Evolutionary conservation across 2,888 invertebrate species (phyloP).

Genomic region (Drosophila gaucha): DNA sequence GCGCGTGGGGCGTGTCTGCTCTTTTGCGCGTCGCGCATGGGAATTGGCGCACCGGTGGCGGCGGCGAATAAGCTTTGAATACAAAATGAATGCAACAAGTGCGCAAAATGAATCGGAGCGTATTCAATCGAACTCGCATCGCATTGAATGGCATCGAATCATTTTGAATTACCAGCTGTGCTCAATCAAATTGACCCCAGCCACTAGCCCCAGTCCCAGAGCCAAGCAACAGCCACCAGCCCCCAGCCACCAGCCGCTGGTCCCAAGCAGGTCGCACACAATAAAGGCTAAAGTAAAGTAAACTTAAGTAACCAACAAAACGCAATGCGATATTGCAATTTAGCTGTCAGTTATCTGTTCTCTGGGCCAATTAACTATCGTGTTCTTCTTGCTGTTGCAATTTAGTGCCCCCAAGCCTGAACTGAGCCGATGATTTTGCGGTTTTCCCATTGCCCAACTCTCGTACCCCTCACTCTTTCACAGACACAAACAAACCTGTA

Average conservation of each 20-base stretch:
- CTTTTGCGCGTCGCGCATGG: conserved; percentile 38
- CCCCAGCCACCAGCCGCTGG: conserved; percentile 7
- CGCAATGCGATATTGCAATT: conserved; percentile 79
- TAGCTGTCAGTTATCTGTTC: conserved; percentile 77
- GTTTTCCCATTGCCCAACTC: conserved; percentile 56
- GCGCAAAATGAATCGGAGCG: conserved; percentile 42
- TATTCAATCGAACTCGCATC: conserved; percentile 41
- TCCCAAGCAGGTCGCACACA: conserved; percentile 32
- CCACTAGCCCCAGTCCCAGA: conserved; percentile 7
- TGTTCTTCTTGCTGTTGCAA: conserved; percentile 65
- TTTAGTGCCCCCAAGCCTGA: conserved; percentile 68
- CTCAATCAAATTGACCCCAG: conserved; percentile 52
- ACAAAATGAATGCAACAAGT: conserved; percentile 65
- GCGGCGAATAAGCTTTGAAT: conserved; percentile 42
- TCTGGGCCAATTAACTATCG: conserved; percentile 75
- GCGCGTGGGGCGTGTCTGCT: conserved; percentile 36
- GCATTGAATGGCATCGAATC: conserved; percentile 54
- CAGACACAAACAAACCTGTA: background rate
- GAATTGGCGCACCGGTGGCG: conserved; percentile 35
- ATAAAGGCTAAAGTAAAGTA: conserved; percentile 48
- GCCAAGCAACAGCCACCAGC: too few relatives aligned
- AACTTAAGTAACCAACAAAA: conserved; percentile 62
- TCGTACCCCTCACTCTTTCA: conserved; percentile 5
- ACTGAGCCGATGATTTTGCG: conserved; percentile 71
- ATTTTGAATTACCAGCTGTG: conserved; percentile 58